These are phyloP conservation scores for Cheirogaleus medius DNA, from an alignment of 2,113 vertebrate species.

Conservation along the genomic window DNA sequence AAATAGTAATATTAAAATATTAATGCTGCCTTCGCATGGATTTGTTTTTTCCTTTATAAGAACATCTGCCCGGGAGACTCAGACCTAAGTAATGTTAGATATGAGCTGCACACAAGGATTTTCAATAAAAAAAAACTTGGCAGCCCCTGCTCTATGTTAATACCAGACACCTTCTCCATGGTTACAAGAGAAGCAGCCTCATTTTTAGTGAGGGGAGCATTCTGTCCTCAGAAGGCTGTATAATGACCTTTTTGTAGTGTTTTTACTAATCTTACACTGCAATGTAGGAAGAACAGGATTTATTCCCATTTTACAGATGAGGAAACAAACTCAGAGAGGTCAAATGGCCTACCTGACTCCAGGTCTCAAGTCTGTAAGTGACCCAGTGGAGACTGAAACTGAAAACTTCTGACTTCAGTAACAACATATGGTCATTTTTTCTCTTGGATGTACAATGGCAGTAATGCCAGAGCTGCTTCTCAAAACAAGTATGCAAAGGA, in stretches of 20 bases:
- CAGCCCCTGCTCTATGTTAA: neutral
- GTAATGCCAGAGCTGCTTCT: neutral
- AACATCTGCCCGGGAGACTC: too few relatives aligned
- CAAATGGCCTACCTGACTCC: neutral
- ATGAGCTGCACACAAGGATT: neutral
- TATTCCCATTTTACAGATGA: conserved; percentile 49
- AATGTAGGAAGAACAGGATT: neutral
- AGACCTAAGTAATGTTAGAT: too few relatives aligned
- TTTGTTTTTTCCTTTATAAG: neutral
- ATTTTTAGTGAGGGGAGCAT: neutral
- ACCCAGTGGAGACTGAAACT: neutral
- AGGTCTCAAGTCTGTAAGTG: neutral
- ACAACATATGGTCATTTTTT: neutral
- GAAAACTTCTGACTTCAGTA: conserved; percentile 3
- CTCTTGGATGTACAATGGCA: neutral
- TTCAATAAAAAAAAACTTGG: neutral
- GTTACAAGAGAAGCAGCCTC: neutral
- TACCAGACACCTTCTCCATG: neutral
- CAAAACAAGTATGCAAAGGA: neutral
- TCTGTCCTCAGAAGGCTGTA: neutral
- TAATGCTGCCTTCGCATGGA: neutral
- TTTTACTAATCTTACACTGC: neutral
- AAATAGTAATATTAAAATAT: conserved; percentile 35
- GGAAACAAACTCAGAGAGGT: conserved; percentile 20
- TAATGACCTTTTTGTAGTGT: neutral